Conservation (phyloP, 2,113 vertebrate species). For the Chaetura pelagica region DNA sequence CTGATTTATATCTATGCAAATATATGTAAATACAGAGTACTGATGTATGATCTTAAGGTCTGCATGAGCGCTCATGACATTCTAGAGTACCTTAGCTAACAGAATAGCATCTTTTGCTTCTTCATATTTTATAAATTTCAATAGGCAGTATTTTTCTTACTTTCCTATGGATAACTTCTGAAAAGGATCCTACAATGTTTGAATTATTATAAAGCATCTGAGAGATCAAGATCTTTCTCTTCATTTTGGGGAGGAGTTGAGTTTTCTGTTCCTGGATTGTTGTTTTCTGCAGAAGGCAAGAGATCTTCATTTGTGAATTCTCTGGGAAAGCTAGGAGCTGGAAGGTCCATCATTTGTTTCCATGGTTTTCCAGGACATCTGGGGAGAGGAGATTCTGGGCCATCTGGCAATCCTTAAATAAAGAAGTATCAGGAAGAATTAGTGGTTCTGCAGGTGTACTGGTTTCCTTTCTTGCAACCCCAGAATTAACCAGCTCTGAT, state of each 20-base stretch:
- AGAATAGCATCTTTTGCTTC: background rate
- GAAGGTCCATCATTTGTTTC: conserved; percentile 68
- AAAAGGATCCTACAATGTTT: background rate
- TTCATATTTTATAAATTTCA: background rate
- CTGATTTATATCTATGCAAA: background rate
- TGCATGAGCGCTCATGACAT: background rate
- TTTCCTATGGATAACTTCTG: background rate
- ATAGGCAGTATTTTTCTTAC: background rate
- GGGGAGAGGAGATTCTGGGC: conserved; percentile 32
- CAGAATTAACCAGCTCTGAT: background rate
- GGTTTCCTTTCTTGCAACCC: background rate
- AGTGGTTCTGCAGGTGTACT: background rate
- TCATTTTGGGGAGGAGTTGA: background rate
- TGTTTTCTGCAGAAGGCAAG: background rate
- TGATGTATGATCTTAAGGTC: background rate
- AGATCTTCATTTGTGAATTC: conserved; percentile 31
- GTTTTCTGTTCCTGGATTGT: background rate
- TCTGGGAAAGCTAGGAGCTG: background rate
- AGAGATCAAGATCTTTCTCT: conserved; percentile 30
- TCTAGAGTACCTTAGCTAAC: background rate
- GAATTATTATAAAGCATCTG: conserved; percentile 49
- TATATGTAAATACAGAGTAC: background rate
- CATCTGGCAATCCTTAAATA: conserved; percentile 59
- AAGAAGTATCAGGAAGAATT: background rate
- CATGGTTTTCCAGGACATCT: conserved; percentile 89